These are phyloP conservation scores for Isoperla grammatica DNA, from an alignment of 2,888 invertebrate genomes.

Conservation along the genomic window DNA sequence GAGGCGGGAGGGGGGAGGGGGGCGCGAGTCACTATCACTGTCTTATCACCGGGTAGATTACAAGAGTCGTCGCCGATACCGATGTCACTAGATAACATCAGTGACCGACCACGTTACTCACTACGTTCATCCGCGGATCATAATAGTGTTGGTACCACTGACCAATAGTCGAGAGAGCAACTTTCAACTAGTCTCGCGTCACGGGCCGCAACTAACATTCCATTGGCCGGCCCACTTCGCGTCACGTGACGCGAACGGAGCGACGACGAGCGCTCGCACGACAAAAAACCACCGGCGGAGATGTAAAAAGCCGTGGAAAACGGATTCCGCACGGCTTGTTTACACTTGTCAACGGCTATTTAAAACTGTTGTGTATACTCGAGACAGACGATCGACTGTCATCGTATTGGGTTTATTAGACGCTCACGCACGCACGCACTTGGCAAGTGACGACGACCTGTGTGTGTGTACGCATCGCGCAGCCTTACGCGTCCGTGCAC, in stretches of 20 bases:
- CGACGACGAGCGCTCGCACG: conserved; percentile 16
- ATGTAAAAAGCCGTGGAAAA: conserved; percentile 22
- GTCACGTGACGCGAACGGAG: conserved; percentile 18
- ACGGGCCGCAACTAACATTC: conserved; percentile 18
- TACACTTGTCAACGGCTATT: conserved; percentile 28
- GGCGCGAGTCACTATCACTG: neutral
- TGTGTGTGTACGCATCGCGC: neutral
- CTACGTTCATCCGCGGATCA: too few relatives aligned
- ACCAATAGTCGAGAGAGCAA: too few relatives aligned
- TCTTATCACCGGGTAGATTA: too few relatives aligned
- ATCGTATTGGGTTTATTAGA: conserved; percentile 4
- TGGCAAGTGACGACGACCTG: too few relatives aligned
- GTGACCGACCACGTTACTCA: too few relatives aligned
- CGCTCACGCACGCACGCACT: neutral
- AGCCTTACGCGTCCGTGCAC: too few relatives aligned
- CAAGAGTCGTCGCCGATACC: too few relatives aligned
- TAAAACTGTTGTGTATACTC: conserved; percentile 26
- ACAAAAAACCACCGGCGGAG: conserved; percentile 14
- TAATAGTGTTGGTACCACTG: too few relatives aligned
- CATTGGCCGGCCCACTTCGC: conserved; percentile 22
- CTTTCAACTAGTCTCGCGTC: conserved; percentile 23
- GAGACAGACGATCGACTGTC: conserved; percentile 13
- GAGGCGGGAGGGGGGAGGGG: neutral
- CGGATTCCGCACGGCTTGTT: conserved; percentile 24
- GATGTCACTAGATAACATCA: too few relatives aligned